A percentile compares a stretch with the other conserved stretches of the same genome.
Evolutionary conservation across 2,888 invertebrate genomes (phyloP).

Genomic region (Allophyes oxyacanthae): DNA sequence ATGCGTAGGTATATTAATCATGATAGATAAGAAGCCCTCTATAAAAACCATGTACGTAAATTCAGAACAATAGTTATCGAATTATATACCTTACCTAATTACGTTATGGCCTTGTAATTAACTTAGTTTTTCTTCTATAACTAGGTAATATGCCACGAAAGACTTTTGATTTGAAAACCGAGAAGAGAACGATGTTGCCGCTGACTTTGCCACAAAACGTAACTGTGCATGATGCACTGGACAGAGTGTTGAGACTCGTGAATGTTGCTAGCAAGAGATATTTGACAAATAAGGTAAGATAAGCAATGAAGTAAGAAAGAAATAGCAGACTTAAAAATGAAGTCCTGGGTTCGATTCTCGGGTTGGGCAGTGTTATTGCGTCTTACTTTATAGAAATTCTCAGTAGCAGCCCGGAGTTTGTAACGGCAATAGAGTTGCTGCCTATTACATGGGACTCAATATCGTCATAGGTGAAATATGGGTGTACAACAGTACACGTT

Average conservation of each 20-base stretch:
- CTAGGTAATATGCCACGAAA: conserved; percentile 87
- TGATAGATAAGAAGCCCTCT: conserved; percentile 30
- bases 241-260: conserved; percentile 95
- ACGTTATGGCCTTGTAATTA: not conserved
- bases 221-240: conserved; percentile 91
- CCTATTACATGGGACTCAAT: no score
- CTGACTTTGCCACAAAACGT: conserved; percentile 88
- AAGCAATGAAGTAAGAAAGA: no score
- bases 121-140: conserved; percentile 24
- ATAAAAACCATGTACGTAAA: no score
- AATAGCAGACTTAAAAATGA: no score
- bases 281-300: conserved; percentile 95
- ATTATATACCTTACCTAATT: conserved; percentile 8
- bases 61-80: no score
- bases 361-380: no score
- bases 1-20: conserved; percentile 7
- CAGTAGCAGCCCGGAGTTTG: no score
- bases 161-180: conserved; percentile 90
- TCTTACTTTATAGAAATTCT: no score
- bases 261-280: conserved; percentile 98
- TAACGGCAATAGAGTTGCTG: no score
- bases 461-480: no score
- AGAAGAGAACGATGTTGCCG: conserved; percentile 81
- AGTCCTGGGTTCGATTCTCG: no score
- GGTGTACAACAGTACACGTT: no score